Percentiles rank a stretch among this genome's conserved stretches.
Evolutionary conservation across 30 jellyfish, hydroid and myxozoan species (phyloP).

Genomic region (Pelagia noctiluca): DNA sequence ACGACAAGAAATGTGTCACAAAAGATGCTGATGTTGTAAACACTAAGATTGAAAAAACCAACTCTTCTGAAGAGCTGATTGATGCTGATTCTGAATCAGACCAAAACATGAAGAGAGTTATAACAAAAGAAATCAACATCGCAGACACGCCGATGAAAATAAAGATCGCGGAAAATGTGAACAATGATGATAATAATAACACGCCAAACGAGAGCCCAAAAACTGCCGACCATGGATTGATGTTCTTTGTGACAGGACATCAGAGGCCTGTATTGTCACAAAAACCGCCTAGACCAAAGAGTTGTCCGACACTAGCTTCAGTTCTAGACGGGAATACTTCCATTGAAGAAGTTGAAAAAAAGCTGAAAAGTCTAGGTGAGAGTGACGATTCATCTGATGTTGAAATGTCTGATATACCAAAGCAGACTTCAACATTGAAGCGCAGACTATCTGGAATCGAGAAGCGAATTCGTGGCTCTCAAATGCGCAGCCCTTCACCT

Average conservation of each 20-base stretch:
- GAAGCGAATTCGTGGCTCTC: slow-evolving; percentile 60
- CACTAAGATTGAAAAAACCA: not conserved
- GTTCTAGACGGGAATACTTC: not conserved
- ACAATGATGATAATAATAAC: slow-evolving; percentile 55
- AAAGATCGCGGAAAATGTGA: slow-evolving; percentile 47
- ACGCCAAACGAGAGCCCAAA: slow-evolving; percentile 6
- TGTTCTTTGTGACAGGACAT: slow-evolving; percentile 59
- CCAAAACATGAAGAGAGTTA: slow-evolving; percentile 59
- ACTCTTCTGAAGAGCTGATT: slow-evolving; percentile 10
- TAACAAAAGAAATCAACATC: slow-evolving; percentile 60
- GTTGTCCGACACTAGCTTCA: slow-evolving; percentile 29
- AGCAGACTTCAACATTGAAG: not conserved
- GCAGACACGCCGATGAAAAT: slow-evolving; percentile 57
- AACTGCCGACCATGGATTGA: slow-evolving; percentile 32
- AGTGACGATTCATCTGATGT: not conserved
- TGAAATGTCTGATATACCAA: not conserved
- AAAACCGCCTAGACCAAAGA: slow-evolving; percentile 30
- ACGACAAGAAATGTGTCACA: not conserved
- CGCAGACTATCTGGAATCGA: slow-evolving; percentile 62
- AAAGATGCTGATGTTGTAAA: not conserved
- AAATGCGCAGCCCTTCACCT: slow-evolving; percentile 54
- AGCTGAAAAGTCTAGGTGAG: too few species aligned
- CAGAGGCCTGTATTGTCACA: slow-evolving; percentile 12
- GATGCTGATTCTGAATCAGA: not conserved
- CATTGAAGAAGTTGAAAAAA: too few species aligned